These are phyloP conservation scores for Maconellicoccus hirsutus DNA, from an alignment of 1,140 invertebrate species.

Conservation along the genomic window DNA sequence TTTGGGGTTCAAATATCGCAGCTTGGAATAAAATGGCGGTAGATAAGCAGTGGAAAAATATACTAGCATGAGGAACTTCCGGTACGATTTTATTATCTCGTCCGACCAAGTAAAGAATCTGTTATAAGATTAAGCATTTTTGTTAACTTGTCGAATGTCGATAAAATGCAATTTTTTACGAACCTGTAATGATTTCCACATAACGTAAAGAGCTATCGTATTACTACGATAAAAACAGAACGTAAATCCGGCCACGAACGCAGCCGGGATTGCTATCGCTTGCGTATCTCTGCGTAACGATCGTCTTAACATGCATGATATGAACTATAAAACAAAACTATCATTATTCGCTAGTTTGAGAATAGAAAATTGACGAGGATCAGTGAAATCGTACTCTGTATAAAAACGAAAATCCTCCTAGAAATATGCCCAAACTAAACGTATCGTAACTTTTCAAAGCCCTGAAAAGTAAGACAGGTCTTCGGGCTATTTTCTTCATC, in stretches of 20 bases:
- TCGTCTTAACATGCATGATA: slow-evolving; percentile 47
- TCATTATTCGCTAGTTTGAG: too few species aligned
- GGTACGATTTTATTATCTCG: slow-evolving; percentile 44
- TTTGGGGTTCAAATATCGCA: slow-evolving; percentile 64
- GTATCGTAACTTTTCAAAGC: slow-evolving; percentile 43
- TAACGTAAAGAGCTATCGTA: slow-evolving; percentile 53
- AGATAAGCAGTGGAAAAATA: slow-evolving; percentile 63
- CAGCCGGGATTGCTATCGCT: slow-evolving; percentile 48
- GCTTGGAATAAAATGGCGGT: slow-evolving; percentile 69
- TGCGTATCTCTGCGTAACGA: slow-evolving; percentile 43
- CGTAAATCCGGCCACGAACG: slow-evolving; percentile 46
- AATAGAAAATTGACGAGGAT: too few species aligned
- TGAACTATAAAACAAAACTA: slow-evolving; percentile 36
- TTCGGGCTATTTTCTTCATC: slow-evolving; percentile 38
- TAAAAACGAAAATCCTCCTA: slow-evolving; percentile 48
- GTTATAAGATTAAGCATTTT: slow-evolving; percentile 30
- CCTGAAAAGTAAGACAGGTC: slow-evolving; percentile 39
- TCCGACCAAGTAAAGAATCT: slow-evolving; percentile 49
- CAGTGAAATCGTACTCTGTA: slow-evolving; percentile 40
- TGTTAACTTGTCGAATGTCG: neutral
- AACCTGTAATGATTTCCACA: slow-evolving; percentile 60
- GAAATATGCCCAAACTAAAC: slow-evolving; percentile 46
- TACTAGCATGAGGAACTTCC: slow-evolving; percentile 46
- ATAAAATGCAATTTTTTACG: neutral
- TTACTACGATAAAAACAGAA: slow-evolving; percentile 53